Evolutionary conservation across 1,140 invertebrate species (phyloP).

Genomic region (Drosophila watanabei): DNA sequence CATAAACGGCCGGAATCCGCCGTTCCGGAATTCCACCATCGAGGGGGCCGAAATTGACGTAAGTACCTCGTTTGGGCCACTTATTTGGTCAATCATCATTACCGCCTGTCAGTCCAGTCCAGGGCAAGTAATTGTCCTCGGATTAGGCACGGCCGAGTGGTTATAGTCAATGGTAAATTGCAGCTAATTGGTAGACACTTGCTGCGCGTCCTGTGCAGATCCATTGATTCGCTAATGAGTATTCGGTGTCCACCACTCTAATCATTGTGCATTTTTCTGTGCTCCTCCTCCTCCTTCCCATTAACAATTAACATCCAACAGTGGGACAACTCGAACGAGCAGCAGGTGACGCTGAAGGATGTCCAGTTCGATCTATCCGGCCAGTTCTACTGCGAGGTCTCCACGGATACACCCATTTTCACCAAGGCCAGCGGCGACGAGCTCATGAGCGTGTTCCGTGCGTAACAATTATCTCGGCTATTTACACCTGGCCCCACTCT

Average conservation of each 20-base stretch:
- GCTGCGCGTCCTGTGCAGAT: background rate
- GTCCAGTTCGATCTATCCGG: conserved; percentile 91
- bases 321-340: conserved; percentile 90
- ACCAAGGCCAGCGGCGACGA: conserved; percentile 90
- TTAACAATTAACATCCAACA: conserved; percentile 76
- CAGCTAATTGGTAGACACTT: conserved; percentile 38
- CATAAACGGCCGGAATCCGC: conserved; percentile 90
- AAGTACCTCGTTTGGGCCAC: conserved; percentile 85
- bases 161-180: conserved; percentile 16
- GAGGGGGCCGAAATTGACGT: conserved; percentile 90
- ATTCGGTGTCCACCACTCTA: conserved; percentile 19
- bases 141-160: conserved; percentile 18
- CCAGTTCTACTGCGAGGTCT: conserved; percentile 91
- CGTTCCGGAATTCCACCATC: conserved; percentile 89
- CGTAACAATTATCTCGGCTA: conserved; percentile 81
- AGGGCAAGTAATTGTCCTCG: conserved; percentile 19
- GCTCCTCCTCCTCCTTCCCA: background rate
- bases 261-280: conserved; percentile 2
- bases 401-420: conserved; percentile 91
- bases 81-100: conserved; percentile 44
- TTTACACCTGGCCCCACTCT: conserved; percentile 26
- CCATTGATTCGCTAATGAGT: conserved; percentile 50
- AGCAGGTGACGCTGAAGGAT: conserved; percentile 90
- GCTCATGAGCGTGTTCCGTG: conserved; percentile 92
- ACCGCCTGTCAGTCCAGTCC: conserved; percentile 15